phyloP scores from a whole-genome alignment of 2,113 vertebrate genomes.

The Brachypteracias leptosomus region DNA sequence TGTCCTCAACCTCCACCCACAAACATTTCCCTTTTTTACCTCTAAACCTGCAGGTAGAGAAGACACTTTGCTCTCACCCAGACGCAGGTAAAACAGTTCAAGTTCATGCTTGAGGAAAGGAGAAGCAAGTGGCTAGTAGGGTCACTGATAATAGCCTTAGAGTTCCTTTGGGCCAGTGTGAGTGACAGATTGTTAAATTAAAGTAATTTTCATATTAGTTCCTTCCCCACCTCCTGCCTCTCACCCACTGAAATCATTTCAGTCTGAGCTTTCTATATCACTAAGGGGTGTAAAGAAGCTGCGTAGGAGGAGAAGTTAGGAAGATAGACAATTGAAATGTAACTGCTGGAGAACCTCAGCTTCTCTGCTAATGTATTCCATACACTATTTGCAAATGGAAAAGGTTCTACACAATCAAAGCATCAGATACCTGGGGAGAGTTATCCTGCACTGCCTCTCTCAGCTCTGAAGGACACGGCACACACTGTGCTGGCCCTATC shows the following conservation, averaged over 20 bases:
- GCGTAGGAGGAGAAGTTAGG: neutral
- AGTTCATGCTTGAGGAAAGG: neutral
- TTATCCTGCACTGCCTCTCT: neutral
- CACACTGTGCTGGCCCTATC: neutral
- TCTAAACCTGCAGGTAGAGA: neutral
- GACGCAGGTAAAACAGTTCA: neutral
- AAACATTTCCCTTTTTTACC: neutral
- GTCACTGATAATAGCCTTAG: slow-evolving; percentile 3
- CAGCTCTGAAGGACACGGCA: neutral
- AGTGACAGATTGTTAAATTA: slow-evolving; percentile 28
- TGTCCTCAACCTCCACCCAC: neutral
- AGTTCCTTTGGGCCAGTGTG: neutral
- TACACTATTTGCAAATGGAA: slow-evolving; percentile 27
- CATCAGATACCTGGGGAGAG: neutral
- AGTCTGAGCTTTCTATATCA: neutral
- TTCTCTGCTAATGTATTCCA: slow-evolving; percentile 7
- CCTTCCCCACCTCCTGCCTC: slow-evolving; percentile 14
- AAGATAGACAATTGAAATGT: slow-evolving; percentile 18
- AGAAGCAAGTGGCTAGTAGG: neutral
- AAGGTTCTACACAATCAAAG: neutral
- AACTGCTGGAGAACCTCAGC: slow-evolving; percentile 28
- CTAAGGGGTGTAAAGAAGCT: neutral
- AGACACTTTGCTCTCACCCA: neutral
- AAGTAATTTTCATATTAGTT: slow-evolving; percentile 44
- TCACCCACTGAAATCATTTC: slow-evolving; percentile 14